Base-by-base conservation (phyloP, 1,140 invertebrate genomes). In the Ridgeia piscesae region DNA sequence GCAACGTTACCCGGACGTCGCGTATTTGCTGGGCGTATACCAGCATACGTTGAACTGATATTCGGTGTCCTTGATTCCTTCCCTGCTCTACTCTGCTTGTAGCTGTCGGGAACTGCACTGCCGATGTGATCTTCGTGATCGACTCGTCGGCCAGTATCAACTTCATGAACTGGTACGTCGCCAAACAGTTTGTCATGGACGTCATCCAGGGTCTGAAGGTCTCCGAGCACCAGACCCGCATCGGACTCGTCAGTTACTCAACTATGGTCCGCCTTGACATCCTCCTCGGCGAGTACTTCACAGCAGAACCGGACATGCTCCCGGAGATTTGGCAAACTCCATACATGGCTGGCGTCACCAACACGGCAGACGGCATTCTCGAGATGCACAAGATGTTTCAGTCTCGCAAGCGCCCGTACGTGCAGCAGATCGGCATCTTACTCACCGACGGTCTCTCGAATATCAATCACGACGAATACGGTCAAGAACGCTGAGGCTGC, bases 301-400 rank as follows among this genome's bases (percentile, higher is more conserved):
- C 58, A 2, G 2, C 58, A 27, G 2, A 17, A 21, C 58, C 58
- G 58, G 58, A 77, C 58, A 77, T 77, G 58, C 58, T 77, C 11
- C 58, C 58, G 58, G 6, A 9, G 17, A 90, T 90, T 33, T 90
- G 89, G 89, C 21, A 90, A 27, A 34, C 34, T 14, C 89, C 89
- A 33, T 90, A 90, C 89, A 34, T 90, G 89, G 89, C 89, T n/a
- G 89, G 89, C 17, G 89, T 42, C 17, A 90, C 89, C 9, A 90
- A 90, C n/a, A 90, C 89, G 4, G 89, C 34, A 4, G 89, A 90
- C 33, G 89, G 34, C 31, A 90, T 90, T 42, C 89, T 34, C n/a
- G n/a, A 1, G 9, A 90, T 90, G 89, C 33, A 42, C 34, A 21
- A 34, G 34, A 90, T 90, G 89, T 34, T 90, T 14, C 21, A 17